These are phyloP conservation scores for Tetranychus piercei DNA, from an alignment of 2,888 invertebrate species.

Conservation along the genomic window DNA sequence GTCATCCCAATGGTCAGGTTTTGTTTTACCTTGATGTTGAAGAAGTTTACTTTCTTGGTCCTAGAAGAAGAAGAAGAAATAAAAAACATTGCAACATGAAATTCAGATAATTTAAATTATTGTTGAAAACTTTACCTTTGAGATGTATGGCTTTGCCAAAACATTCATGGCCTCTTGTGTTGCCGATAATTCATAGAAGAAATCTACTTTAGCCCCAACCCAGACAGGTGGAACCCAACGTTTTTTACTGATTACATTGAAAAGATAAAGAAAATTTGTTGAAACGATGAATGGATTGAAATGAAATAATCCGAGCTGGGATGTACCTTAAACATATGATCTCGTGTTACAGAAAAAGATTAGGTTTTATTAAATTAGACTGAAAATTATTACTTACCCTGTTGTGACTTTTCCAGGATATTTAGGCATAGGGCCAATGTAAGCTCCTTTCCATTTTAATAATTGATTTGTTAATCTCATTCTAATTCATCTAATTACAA, in stretches of 20 bases:
- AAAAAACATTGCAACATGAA: background rate
- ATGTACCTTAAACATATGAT: too few relatives aligned
- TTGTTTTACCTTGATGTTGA: slow-evolving; percentile 8
- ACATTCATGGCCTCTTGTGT: slow-evolving; percentile 19
- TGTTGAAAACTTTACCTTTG: slow-evolving; percentile 12
- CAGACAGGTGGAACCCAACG: slow-evolving; percentile 20
- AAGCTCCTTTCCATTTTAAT: slow-evolving; percentile 1
- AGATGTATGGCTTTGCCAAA: slow-evolving; percentile 17
- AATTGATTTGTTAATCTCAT: background rate
- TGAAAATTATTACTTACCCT: slow-evolving; percentile 13
- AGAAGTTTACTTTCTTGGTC: slow-evolving; percentile 18
- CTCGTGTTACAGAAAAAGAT: too few relatives aligned
- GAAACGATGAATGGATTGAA: background rate
- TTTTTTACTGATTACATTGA: slow-evolving; percentile 8
- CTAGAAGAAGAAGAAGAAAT: slow-evolving; percentile 6
- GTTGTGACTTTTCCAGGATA: slow-evolving; percentile 14
- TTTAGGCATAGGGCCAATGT: slow-evolving; percentile 19
- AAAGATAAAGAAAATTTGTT: background rate
- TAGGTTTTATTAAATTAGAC: background rate
- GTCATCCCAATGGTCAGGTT: slow-evolving; percentile 20
- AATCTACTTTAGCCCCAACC: slow-evolving; percentile 9
- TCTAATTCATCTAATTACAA: background rate
- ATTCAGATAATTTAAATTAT: background rate
- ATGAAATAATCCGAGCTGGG: too few relatives aligned
- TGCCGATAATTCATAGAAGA: slow-evolving; percentile 9